A percentile compares a stretch with the other conserved stretches of the same genome.
Conservation (phyloP, 2,113 vertebrate species). For the Gorsachius goisagi region DNA sequence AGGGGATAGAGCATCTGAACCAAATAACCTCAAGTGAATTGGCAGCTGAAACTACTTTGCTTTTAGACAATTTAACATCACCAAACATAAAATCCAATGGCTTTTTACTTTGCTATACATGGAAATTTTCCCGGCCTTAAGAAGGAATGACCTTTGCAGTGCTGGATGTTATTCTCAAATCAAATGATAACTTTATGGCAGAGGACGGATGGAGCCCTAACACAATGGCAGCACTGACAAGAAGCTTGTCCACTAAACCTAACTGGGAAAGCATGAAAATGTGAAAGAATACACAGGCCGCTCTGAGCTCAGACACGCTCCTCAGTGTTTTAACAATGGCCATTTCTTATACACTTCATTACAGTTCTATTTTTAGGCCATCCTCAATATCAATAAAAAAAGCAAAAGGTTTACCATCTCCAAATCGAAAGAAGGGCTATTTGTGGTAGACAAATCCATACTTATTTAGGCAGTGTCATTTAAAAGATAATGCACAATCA, state of each 20-base stretch:
- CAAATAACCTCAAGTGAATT: fast-evolving
- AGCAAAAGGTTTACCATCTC: constrained; percentile 6
- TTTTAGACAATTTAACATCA: neutral
- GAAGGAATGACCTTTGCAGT: neutral
- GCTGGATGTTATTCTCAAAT: neutral
- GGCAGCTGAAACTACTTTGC: neutral
- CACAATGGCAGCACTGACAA: neutral
- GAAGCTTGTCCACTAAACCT: neutral
- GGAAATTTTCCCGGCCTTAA: neutral
- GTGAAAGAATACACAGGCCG: neutral
- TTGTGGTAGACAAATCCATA: constrained; percentile 51
- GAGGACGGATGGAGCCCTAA: neutral
- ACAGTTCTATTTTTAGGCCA: constrained; percentile 38
- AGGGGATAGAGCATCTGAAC: neutral
- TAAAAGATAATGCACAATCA: constrained; percentile 73
- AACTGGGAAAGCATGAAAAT: neutral
- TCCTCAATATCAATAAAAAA: constrained; percentile 1
- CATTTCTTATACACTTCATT: neutral
- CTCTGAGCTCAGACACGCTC: neutral
- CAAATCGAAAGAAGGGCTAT: neutral
- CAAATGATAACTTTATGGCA: neutral
- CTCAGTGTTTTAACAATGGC: neutral
- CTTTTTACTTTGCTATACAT: neutral
- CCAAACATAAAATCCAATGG: neutral
- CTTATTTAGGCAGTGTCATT: constrained; percentile 63